These are phyloP conservation scores for Zosterops pallidus DNA, from an alignment of 2,113 vertebrate species.

Conservation along the genomic window DNA sequence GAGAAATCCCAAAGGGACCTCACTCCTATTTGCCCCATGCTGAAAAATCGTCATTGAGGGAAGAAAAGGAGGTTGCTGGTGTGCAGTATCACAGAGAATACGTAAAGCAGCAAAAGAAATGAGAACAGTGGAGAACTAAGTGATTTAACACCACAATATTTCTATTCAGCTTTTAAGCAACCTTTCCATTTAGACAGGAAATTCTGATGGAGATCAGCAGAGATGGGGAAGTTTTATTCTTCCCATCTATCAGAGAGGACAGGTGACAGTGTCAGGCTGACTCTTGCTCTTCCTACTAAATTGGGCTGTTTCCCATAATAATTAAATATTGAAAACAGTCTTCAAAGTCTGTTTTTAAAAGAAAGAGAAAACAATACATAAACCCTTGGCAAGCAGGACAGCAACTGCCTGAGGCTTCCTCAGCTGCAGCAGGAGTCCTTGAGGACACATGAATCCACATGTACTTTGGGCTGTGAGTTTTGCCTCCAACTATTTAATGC, in stretches of 20 bases:
- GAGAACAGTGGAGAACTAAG: background rate
- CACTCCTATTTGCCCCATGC: rapidly evolving
- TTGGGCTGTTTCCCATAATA: background rate
- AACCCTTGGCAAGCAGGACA: background rate
- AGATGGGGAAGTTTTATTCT: background rate
- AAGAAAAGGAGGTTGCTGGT: background rate
- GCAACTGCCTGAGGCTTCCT: slow-evolving; percentile 48
- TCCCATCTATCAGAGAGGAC: background rate
- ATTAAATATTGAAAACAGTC: background rate
- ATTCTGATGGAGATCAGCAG: background rate
- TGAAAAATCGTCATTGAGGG: rapidly evolving
- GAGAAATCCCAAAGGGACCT: background rate
- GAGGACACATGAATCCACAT: background rate
- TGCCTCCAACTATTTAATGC: slow-evolving; percentile 37
- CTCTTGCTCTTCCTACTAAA: background rate
- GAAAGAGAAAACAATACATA: background rate
- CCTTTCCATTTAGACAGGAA: background rate
- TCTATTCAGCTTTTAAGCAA: background rate
- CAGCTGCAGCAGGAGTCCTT: background rate
- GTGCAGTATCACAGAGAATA: background rate
- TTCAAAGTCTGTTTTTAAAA: background rate
- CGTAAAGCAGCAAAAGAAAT: background rate
- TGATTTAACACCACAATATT: background rate
- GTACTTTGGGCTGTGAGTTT: slow-evolving; percentile 10
- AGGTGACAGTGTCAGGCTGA: background rate